Base-by-base conservation (phyloP, 2,797 vertebrate species). In the Neomorphus geoffroyi region DNA sequence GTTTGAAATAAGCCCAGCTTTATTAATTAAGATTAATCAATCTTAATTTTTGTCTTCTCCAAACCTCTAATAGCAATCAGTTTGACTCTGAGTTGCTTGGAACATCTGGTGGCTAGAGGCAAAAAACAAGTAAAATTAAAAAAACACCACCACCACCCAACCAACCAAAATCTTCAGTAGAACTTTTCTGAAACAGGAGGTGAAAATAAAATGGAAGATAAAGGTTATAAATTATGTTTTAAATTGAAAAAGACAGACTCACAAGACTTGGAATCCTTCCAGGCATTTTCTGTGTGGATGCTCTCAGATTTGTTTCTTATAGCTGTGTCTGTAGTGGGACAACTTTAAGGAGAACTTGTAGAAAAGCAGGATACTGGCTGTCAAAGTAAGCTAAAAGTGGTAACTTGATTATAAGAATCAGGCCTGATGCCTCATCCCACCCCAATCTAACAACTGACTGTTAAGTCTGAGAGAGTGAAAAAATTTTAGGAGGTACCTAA, bases 271-370 rank as follows among this genome's bases (percentile, higher is more conserved):
- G 24, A 53, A 32, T 46, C 14, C 7, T 4, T 30, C 8, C 0
- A 0, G 32, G 7, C 11, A 7, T 28, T 82, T 64, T 51, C 13
- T 65, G 7, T 8, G 5, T 75, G 14, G 24, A 16, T 0, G 0
- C 30, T 73, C 50, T 62, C n/a, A 39, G 35, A 14, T 48, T 54
- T 56, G 5, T 83, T 93, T 80, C 28, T 67, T n/a, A 9, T 33
- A 35, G 32, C 3, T 41, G 0, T 48, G 13, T 56, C 33, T 50
- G 39, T 78, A 71, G 8, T 27, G 16, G 65, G 10, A 53, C 35
- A 82, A 0, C n/a, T 50, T 64, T 48, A 80, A 41, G 8, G 28
- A 61, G 32, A 61, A 16, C 30, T 45, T 69, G 18, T 10, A 26
- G 30, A 33, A 78, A n/a, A 65, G 6, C 26, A 30, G 3, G 2